A percentile compares a stretch with the other conserved stretches of the same genome.
Conservation (phyloP, 2,888 invertebrate genomes). For the Eustalomyia histrio region DNA sequence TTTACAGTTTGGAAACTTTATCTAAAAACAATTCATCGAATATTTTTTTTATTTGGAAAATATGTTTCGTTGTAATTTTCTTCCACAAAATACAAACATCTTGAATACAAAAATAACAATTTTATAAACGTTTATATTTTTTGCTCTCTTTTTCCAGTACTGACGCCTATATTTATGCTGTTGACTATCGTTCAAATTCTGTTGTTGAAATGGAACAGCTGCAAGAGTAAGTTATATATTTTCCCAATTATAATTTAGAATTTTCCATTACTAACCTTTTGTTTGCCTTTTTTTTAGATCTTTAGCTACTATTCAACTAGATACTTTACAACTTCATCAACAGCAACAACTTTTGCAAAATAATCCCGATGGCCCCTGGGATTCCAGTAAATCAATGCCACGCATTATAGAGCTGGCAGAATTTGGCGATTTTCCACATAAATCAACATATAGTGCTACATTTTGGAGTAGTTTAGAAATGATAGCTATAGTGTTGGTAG, state of each 20-base stretch:
- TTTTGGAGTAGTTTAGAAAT: slow-evolving; percentile 87
- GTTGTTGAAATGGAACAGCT: slow-evolving; percentile 89
- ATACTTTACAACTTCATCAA: slow-evolving; percentile 71
- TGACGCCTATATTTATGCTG: slow-evolving; percentile 91
- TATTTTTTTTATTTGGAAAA: no score
- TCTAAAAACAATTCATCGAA: no score
- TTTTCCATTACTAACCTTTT: neutral
- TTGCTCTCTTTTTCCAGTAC: no score
- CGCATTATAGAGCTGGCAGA: slow-evolving; percentile 83
- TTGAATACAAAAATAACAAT: no score
- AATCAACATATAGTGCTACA: slow-evolving; percentile 74
- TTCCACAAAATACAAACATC: no score
- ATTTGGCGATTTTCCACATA: slow-evolving; percentile 74
- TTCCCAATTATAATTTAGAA: slow-evolving; percentile 5
- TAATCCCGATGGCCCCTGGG: slow-evolving; percentile 52
- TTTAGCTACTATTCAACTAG: slow-evolving; percentile 77
- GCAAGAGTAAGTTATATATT: slow-evolving; percentile 83
- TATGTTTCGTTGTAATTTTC: no score
- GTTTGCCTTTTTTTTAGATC: slow-evolving; percentile 80
- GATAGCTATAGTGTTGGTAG: slow-evolving; percentile 88
- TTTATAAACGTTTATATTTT: no score
- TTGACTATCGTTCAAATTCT: slow-evolving; percentile 89
- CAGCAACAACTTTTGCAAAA: slow-evolving; percentile 65
- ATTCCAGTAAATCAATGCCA: slow-evolving; percentile 81
- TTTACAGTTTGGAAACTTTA: no score